These are phyloP conservation scores for Oncorhynchus tshawytscha DNA, from an alignment of 2,113 vertebrate species.

Conservation along the genomic window DNA sequence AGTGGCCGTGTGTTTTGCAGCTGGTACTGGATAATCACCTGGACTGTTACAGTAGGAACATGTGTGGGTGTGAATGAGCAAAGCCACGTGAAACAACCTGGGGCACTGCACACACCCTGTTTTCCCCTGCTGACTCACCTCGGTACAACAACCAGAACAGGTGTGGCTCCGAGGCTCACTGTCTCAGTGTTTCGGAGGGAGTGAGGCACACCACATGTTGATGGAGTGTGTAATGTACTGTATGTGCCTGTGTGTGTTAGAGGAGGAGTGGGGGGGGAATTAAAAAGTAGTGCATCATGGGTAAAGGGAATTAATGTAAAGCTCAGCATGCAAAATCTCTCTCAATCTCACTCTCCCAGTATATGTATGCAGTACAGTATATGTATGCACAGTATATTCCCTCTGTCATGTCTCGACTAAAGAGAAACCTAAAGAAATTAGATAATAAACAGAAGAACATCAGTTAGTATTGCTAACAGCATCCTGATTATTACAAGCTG, in stretches of 20 bases:
- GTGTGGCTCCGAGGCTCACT: neutral
- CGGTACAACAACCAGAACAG: neutral
- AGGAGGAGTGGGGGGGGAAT: no score
- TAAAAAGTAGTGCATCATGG: neutral
- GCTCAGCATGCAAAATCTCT: neutral
- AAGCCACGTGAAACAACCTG: neutral
- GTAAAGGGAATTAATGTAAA: neutral
- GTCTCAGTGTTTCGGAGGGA: neutral
- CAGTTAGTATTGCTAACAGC: neutral
- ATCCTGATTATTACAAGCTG: constrained; percentile 4
- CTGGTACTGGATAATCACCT: no score
- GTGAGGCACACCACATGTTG: neutral
- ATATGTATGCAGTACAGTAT: no score
- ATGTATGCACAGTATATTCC: no score
- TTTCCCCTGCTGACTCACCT: neutral
- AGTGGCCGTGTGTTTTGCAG: no score
- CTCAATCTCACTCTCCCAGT: neutral
- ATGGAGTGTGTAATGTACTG: neutral
- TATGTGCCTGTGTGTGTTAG: neutral
- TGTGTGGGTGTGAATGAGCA: neutral
- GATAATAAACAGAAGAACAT: neutral
- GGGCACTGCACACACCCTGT: neutral
- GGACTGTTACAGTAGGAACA: no score
- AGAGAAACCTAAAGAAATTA: neutral
- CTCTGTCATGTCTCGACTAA: no score